Conservation (phyloP, 2,113 vertebrate species). For the Maccullochella peelii region DNA sequence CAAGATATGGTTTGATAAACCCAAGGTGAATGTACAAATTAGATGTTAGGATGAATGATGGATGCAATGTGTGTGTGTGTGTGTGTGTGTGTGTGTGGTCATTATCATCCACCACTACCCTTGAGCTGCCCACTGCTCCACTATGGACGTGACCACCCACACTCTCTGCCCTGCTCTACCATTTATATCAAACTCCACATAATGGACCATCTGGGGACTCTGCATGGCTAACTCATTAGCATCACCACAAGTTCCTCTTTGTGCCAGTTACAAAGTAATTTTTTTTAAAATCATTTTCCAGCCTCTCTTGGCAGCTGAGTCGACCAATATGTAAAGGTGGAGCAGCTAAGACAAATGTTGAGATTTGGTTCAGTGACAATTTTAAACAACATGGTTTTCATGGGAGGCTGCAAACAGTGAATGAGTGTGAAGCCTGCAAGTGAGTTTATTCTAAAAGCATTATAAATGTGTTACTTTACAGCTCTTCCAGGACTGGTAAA, state of each 20-base stretch:
- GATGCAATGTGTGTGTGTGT: slow-evolving; percentile 21
- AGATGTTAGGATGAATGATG: neutral
- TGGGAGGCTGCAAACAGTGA: slow-evolving; percentile 14
- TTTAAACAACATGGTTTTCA: slow-evolving; percentile 65
- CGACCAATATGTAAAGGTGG: slow-evolving; percentile 47
- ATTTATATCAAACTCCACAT: slow-evolving; percentile 56
- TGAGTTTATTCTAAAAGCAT: slow-evolving; percentile 11
- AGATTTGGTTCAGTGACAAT: slow-evolving; percentile 59
- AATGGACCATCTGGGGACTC: slow-evolving; percentile 51
- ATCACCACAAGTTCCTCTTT: slow-evolving; percentile 47
- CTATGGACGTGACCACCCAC: slow-evolving; percentile 58
- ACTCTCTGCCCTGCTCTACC: slow-evolving; percentile 33
- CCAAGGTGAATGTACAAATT: neutral
- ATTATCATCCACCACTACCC: slow-evolving; percentile 29
- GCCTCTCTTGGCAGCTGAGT: slow-evolving; percentile 46
- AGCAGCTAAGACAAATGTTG: slow-evolving; percentile 60
- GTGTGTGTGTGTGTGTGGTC: slow-evolving; percentile 38
- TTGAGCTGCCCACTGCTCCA: slow-evolving; percentile 56
- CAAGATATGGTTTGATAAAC: neutral
- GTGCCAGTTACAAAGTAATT: slow-evolving; percentile 41
- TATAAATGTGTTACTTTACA: slow-evolving; percentile 1
- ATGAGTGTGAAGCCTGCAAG: neutral
- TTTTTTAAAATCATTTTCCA: slow-evolving; percentile 41
- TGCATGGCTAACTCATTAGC: slow-evolving; percentile 52
- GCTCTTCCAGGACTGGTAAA: neutral